phyloP scores from a whole-genome alignment of 2,888 invertebrate genomes.

The Lapara coniferarum region DNA sequence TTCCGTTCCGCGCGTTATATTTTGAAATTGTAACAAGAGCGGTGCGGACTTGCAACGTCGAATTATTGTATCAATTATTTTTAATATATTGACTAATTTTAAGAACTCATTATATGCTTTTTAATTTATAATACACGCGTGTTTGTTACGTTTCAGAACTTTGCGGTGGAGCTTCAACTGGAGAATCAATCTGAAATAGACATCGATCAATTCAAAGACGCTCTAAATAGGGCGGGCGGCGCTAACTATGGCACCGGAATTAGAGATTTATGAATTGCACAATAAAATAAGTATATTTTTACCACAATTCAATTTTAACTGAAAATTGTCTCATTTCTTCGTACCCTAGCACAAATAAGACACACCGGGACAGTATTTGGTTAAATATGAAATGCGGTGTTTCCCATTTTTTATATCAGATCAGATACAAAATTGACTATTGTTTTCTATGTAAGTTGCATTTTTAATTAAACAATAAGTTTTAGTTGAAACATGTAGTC shows the following conservation, averaged over 20 bases:
- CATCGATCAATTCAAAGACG: constrained; percentile 87
- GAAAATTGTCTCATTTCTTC: constrained; percentile 31
- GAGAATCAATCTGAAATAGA: constrained; percentile 88
- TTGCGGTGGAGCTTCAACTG: constrained; percentile 89
- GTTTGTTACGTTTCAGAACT: constrained; percentile 84
- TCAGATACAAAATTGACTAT: constrained; percentile 23
- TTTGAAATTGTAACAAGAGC: constrained; percentile 9
- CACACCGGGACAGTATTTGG: constrained; percentile 4
- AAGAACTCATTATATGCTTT: neutral
- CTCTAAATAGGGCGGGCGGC: constrained; percentile 89
- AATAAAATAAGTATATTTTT: constrained; percentile 47
- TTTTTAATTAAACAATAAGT: constrained; percentile 24
- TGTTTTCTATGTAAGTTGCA: constrained; percentile 22
- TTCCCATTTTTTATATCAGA: constrained; percentile 19
- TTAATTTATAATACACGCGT: constrained; percentile 16
- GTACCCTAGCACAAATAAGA: constrained; percentile 20
- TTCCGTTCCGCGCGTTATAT: neutral
- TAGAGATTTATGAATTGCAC: constrained; percentile 83
- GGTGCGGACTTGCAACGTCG: constrained; percentile 23
- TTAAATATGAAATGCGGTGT: constrained; percentile 18
- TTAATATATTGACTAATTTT: neutral
- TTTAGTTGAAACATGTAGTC: constrained; percentile 21
- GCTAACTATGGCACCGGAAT: constrained; percentile 92
- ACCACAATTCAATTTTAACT: constrained; percentile 48
- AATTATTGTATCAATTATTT: neutral